Base-by-base conservation (phyloP, 1,140 invertebrate species). In the Campoletis sonorensis region DNA sequence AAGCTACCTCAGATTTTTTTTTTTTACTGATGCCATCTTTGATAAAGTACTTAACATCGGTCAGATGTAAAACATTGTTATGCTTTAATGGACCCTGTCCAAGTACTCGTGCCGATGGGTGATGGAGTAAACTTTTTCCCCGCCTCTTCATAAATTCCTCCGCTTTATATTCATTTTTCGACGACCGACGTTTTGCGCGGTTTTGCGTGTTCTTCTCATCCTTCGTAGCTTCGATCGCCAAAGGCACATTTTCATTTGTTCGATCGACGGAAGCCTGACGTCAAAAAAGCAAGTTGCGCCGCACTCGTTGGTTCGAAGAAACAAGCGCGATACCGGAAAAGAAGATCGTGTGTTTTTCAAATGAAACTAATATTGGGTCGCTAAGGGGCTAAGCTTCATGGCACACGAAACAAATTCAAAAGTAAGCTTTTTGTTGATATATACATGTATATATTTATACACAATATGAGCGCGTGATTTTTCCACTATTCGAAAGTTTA, bases 311-410 rank as follows among this genome's bases (percentile, higher is more conserved):
- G 3, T 51, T 7, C 15, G 67, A 77, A 71, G 67, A 33, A 58
- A 7, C 23, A 23, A 1, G 51, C n/a, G 51, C 58, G 82, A 30
- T 27, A 5, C 76, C 72, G 33, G n/a, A 2, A n/a, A 80, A 82
- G 73, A 80, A 83, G 73, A 70, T 84, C 85, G 86, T 87, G 86
- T 80, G 79, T 81, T 81, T 82, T 76, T 21, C 86, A 86, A 87
- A 87, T 84, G 85, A 87, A 86, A 87, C 86, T 87, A 87, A 87
- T 87, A 86, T 86, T 64, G 11, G 23, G 1, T 18, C 40, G 40
- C 40, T n/a, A 54, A n/a, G n/a, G n/a, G 51, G 51, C 61, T 16
- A 64, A 64, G 61, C 26, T 64, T 64, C 11, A 27, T 15, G 61
- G 61, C n/a, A 27, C 23, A 64, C 23, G 61, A 64, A 64, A 64